These are phyloP conservation scores for Empis livida DNA, from an alignment of 2,888 invertebrate genomes.

Conservation along the genomic window DNA sequence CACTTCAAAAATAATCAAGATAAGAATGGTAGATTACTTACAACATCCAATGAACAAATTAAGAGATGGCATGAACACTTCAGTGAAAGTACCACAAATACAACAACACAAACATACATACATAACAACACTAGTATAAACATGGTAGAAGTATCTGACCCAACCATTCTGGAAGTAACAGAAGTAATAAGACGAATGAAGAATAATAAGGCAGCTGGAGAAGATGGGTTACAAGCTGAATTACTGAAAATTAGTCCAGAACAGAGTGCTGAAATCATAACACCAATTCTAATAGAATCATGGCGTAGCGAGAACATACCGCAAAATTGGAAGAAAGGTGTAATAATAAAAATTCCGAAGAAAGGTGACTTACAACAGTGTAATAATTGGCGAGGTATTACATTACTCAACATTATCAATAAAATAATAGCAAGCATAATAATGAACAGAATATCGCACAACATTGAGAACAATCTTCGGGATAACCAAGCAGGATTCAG, in stretches of 20 bases:
- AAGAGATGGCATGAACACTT: neutral
- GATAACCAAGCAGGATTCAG: too few relatives aligned
- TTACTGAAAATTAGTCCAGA: neutral
- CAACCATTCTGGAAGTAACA: neutral
- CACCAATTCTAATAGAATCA: neutral
- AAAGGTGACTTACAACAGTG: neutral
- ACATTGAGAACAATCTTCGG: too few relatives aligned
- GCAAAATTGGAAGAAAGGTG: neutral
- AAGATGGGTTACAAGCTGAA: neutral
- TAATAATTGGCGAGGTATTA: neutral
- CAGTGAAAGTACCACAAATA: too few relatives aligned
- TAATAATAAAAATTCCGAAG: neutral
- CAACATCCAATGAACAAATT: neutral
- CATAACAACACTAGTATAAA: too few relatives aligned
- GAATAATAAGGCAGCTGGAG: neutral
- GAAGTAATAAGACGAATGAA: neutral
- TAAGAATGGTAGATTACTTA: too few relatives aligned
- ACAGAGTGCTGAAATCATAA: too few relatives aligned
- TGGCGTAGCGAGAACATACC: neutral
- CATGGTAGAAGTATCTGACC: neutral
- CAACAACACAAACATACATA: too few relatives aligned
- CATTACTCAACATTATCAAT: neutral
- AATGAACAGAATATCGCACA: too few relatives aligned
- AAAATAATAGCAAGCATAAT: neutral
- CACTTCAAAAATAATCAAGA: neutral